Evolutionary conservation across 2,797 vertebrate genomes (phyloP), one percentile per base, ranked within the genome.

Genomic region (Lithobates sylvaticus): DNA sequence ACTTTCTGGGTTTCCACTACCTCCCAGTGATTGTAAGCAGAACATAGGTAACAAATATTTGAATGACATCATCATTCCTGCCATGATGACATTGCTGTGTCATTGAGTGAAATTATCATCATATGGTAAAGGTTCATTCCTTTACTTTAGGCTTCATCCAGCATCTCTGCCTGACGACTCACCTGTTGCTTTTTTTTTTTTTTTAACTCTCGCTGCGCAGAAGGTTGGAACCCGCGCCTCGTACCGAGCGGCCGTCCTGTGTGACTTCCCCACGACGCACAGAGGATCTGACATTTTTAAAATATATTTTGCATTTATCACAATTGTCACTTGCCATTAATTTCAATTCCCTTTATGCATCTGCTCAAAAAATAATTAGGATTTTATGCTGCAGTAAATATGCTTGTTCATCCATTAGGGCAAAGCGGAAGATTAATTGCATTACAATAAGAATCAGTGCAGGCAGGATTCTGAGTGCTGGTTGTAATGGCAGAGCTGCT

Each of bases 361-460:
- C 89, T 93, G 89, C 90, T 95, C 91, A 93, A 92, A 92, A 94
- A 93, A 95, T 95, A 94, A 95, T 94, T 92, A 93, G 89, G 89
- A 93, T 94, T 94, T 95, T 94, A 93, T 92, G 92, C 91, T 90
- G 92, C 88, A 86, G 92, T 94, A 95, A 95, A 95, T 93, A 93
- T 90, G 90, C 90, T 91, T 93, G 93, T 93, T 94, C 93, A 93
- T 92, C 91, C 92, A 93, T 92, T 94, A 94, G 90, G 87, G 90
- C 89, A 93, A 93, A 92, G 90, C 88, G 90, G 90, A 93, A 94
- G 92, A 95, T 94, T 94, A 95, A 95, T 94, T 93, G 91, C 88
- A 91, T 93, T 93, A 94, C 92, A 93, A 93, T 94, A 84, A 90
- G 88, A 94, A 92, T 87, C 90, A 44, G 86, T 88, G 89, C 68